Conservation (phyloP, 2,797 vertebrate genomes). For the Rhynchonycteris naso region DNA sequence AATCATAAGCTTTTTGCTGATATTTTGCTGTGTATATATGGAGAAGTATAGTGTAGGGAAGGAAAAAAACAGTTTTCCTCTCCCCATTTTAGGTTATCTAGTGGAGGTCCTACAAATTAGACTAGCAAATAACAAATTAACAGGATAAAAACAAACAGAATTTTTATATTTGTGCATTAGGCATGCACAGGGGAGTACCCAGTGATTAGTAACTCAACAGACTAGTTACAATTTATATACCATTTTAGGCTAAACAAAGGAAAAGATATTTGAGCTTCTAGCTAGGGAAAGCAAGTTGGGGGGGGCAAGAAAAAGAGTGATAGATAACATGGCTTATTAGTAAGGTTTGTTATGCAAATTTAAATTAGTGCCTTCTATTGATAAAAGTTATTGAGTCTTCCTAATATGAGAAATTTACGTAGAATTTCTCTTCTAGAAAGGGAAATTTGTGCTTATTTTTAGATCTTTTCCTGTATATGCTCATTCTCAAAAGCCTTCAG, state of each 20-base stretch:
- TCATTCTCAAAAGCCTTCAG: background rate
- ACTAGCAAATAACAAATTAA: background rate
- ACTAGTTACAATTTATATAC: background rate
- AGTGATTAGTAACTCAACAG: background rate
- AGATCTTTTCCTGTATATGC: background rate
- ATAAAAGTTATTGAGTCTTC: background rate
- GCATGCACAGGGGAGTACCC: background rate
- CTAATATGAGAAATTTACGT: background rate
- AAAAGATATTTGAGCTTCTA: background rate
- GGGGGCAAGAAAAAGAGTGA: background rate
- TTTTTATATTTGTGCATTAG: background rate
- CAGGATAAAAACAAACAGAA: background rate
- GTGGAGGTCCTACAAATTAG: background rate
- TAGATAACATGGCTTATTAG: background rate
- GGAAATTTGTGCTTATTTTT: background rate
- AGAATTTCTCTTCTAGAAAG: background rate
- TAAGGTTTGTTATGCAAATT: background rate
- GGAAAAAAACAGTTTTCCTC: background rate
- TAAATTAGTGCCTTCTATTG: background rate
- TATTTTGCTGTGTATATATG: background rate
- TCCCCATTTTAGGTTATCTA: background rate
- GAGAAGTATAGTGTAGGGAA: background rate
- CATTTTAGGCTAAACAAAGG: background rate
- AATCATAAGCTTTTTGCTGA: constrained; percentile 11
- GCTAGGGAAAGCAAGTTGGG: background rate